Percentiles rank a stretch among this genome's conserved stretches.
phyloP scores from a whole-genome alignment of 1,140 invertebrate species.

The Colletes latitarsis region DNA sequence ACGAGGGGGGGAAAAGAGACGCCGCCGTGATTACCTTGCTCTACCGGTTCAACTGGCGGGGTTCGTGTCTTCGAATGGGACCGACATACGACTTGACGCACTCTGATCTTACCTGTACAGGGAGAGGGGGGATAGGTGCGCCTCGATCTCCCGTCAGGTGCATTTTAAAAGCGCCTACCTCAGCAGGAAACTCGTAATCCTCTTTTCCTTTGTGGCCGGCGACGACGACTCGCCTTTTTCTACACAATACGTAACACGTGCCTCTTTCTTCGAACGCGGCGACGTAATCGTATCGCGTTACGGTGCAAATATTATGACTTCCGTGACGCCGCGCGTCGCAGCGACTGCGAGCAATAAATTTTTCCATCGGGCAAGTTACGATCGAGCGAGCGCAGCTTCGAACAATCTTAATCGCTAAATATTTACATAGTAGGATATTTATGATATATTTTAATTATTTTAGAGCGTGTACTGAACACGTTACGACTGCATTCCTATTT shows the following conservation, averaged over 20 bases:
- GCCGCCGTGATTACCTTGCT: slow-evolving; percentile 47
- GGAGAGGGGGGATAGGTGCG: not conserved
- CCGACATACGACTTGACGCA: slow-evolving; percentile 28
- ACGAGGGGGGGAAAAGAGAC: not conserved
- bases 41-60: slow-evolving; percentile 39
- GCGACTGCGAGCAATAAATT: not conserved
- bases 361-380: no score
- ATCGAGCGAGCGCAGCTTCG: no score
- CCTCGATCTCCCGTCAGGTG: not conserved
- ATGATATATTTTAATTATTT: no score
- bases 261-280: not conserved
- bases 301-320: not conserved
- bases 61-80: slow-evolving; percentile 18
- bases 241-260: slow-evolving; percentile 3
- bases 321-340: no score
- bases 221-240: not conserved
- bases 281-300: not conserved
- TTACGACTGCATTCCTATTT: no score
- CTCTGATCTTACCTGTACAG: slow-evolving; percentile 11
- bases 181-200: not conserved
- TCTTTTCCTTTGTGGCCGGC: not conserved
- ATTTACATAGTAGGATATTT: no score
- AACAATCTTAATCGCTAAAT: not conserved
- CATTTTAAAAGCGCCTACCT: not conserved
- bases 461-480: no score